A percentile compares a stretch with the other conserved stretches of the same genome.
Conservation (phyloP, 2,888 invertebrate genomes). For the Athalia circularis region DNA sequence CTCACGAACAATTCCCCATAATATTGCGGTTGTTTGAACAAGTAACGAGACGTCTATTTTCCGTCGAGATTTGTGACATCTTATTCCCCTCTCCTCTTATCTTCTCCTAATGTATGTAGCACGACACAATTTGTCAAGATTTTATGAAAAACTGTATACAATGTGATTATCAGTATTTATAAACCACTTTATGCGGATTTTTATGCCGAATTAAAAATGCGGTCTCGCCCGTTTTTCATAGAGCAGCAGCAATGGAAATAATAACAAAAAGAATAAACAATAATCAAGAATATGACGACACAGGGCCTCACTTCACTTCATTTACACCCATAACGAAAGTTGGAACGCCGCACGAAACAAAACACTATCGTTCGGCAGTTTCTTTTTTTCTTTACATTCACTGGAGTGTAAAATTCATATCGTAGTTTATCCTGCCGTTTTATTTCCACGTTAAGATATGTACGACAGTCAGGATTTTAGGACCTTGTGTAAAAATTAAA, state of each 20-base stretch:
- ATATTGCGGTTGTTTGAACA: not conserved
- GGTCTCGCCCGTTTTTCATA: no score
- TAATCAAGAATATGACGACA: slow-evolving; percentile 5
- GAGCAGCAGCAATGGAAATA: no score
- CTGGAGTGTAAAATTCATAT: no score
- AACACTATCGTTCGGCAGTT: slow-evolving; percentile 28
- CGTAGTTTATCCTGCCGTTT: no score
- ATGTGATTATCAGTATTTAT: no score
- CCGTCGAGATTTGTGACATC: not conserved
- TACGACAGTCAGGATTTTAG: no score
- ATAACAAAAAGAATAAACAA: not conserved
- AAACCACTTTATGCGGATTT: not conserved
- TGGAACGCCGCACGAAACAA: slow-evolving; percentile 19
- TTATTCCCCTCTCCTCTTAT: not conserved
- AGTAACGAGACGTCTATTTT: not conserved
- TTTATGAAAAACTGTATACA: no score
- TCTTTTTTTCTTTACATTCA: no score
- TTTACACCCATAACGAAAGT: slow-evolving; percentile 1
- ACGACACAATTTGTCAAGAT: no score
- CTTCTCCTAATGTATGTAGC: not conserved
- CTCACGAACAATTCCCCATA: not conserved
- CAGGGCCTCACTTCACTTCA: not conserved
- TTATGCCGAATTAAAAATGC: not conserved
- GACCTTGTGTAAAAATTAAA: no score
- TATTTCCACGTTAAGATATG: no score